A percentile compares a stretch with the other conserved stretches of the same genome.
These are phyloP conservation scores for Bimastos eiseni DNA, from an alignment of 2,888 invertebrate species.

Conservation along the genomic window DNA sequence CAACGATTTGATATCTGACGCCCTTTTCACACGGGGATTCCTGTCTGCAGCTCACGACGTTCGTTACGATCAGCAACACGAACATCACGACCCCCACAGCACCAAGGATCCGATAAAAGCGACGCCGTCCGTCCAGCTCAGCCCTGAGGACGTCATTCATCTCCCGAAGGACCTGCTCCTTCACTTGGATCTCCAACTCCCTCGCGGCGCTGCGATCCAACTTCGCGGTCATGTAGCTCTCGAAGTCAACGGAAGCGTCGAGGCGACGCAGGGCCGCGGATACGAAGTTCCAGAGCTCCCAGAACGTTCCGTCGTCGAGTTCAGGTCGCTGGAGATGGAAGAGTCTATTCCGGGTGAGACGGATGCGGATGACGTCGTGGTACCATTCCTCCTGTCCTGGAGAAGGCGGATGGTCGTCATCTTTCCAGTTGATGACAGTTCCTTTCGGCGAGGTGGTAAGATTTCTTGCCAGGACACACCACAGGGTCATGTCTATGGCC, in stretches of 20 bases:
- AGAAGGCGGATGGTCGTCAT: background rate
- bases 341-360: background rate
- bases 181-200: background rate
- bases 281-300: background rate
- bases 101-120: background rate
- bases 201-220: background rate
- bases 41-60: background rate
- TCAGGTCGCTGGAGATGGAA: background rate
- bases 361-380: slow-evolving; percentile 4
- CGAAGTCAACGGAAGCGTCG: background rate
- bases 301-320: background rate
- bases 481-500: background rate
- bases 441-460: background rate
- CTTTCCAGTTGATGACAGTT: background rate
- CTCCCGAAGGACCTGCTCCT: background rate
- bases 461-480: background rate
- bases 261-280: background rate
- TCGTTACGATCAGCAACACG: background rate
- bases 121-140: background rate
- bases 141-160: slow-evolving; percentile 13
- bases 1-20: background rate
- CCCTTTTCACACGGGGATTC: background rate
- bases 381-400: slow-evolving; percentile 1
- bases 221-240: background rate
- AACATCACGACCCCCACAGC: background rate